Evolutionary conservation across 2,888 invertebrate species (phyloP).

Genomic region (Barypeithes pellucidus): DNA sequence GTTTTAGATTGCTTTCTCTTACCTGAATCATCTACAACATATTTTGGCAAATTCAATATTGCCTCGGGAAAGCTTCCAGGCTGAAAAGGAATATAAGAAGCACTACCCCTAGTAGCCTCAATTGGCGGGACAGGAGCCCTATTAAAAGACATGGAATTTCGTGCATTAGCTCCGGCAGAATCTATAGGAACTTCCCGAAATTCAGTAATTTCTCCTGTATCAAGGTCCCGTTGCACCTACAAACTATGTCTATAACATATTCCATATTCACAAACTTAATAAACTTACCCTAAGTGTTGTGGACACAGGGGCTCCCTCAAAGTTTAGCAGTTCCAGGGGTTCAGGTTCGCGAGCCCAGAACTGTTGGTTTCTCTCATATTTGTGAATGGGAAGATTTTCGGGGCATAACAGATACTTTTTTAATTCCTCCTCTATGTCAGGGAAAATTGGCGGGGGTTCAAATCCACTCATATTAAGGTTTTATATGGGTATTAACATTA

Average conservation of each 20-base stretch:
- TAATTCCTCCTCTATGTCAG: slow-evolving; percentile 77
- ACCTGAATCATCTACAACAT: slow-evolving; percentile 51
- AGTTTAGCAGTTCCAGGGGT: slow-evolving; percentile 72
- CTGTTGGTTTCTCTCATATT: slow-evolving; percentile 79
- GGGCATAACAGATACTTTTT: slow-evolving; percentile 79
- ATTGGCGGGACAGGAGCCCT: slow-evolving; percentile 83
- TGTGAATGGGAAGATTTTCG: slow-evolving; percentile 82
- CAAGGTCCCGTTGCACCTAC: slow-evolving; percentile 81
- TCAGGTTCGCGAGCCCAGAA: slow-evolving; percentile 77
- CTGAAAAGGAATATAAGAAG: slow-evolving; percentile 89
- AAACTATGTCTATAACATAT: slow-evolving; percentile 52
- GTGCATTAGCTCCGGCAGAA: slow-evolving; percentile 77
- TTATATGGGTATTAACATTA: slow-evolving; percentile 5
- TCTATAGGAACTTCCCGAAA: slow-evolving; percentile 77
- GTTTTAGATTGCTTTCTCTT: neutral
- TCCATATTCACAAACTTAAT: neutral
- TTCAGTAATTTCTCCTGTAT: slow-evolving; percentile 83
- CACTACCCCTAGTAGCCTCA: slow-evolving; percentile 82
- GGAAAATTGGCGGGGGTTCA: slow-evolving; percentile 67
- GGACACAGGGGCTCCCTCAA: slow-evolving; percentile 72
- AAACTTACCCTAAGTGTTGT: slow-evolving; percentile 72
- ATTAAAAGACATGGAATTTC: slow-evolving; percentile 86
- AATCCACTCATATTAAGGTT: slow-evolving; percentile 41
- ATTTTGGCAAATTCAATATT: slow-evolving; percentile 71
- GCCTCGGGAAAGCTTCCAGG: slow-evolving; percentile 84